Base-by-base conservation (phyloP, 2,888 invertebrate species). In the Cephonodes hylas region DNA sequence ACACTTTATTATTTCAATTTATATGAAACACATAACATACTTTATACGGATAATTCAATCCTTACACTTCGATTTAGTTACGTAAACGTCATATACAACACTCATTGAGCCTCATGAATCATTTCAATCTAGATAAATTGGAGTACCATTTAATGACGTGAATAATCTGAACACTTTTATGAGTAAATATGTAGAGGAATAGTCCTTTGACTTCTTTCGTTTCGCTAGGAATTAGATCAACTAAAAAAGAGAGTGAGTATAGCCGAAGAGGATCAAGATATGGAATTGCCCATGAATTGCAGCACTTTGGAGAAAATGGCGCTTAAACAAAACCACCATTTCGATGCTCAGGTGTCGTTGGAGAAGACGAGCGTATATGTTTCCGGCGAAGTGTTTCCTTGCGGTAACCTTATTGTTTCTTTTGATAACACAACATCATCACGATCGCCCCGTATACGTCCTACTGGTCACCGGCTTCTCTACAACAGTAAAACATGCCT, bases 341-440 rank as follows among this genome's bases (percentile, higher is more conserved):
- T 89, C 62, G 79, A 85, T 46, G 84, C 85, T 0, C 68, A 81
- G 23, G 80, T 91, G 15, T 82, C 89, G 0, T 70, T 91, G n/a
- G 83, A 89, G 7, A 73, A 76, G n/a, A 80, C 79, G 62, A 91
- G 92, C 59, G 89, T 89, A 0, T 83, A 91, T 42, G 81, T 88
- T 0, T 76, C 89, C 1, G 71, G 78, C 1, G 92, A 91, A 69
- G 86, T 90, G 0, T 92, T 86, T 64, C 84, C 85, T 59, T 92
- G 92, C 66, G 83, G 92, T 92, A 76, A 78, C 72, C 62, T 23
- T 42, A 42, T 38, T 53, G 31, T 58, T 31, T 8, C 22, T 42
- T 42, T 42, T n/a, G n/a, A n/a, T n/a, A n/a, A n/a, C n/a, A n/a
- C n/a, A n/a, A n/a, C n/a, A n/a, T n/a, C n/a, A n/a, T n/a, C n/a